Evolutionary conservation across 2,113 vertebrate genomes (phyloP).

Genomic region (Mormoops blainvillei): DNA sequence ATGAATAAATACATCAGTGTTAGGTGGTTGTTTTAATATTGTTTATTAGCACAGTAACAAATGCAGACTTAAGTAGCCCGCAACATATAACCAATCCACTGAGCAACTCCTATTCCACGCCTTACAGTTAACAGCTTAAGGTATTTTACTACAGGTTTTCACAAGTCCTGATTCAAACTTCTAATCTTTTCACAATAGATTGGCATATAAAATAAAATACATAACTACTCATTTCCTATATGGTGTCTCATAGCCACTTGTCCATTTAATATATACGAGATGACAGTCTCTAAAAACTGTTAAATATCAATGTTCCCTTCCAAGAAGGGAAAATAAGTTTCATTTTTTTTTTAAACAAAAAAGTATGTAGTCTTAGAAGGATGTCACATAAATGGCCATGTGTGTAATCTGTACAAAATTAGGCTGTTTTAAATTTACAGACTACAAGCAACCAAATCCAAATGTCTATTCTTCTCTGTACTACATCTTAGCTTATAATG

Average conservation of each 20-base stretch:
- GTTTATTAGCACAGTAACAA: constrained; percentile 91
- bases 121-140: constrained; percentile 88
- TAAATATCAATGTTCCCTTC: constrained; percentile 78
- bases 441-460: constrained; percentile 78
- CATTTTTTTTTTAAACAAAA: constrained; percentile 73
- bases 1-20: neutral
- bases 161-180: constrained; percentile 76
- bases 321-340: constrained; percentile 65
- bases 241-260: constrained; percentile 69
- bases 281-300: constrained; percentile 79
- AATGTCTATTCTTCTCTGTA: constrained; percentile 78
- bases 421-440: constrained; percentile 81
- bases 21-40: constrained; percentile 77
- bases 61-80: constrained; percentile 83
- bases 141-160: constrained; percentile 88
- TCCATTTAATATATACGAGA: constrained; percentile 74
- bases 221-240: constrained; percentile 76
- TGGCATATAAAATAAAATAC: constrained; percentile 83
- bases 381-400: constrained; percentile 78
- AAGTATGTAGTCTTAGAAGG: constrained; percentile 69
- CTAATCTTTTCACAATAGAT: constrained; percentile 77
- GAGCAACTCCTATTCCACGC: constrained; percentile 84
- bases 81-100: constrained; percentile 86
- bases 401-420: constrained; percentile 81
- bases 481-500: constrained; percentile 81